These are phyloP conservation scores for Tetrax tetrax DNA, from an alignment of 2,113 vertebrate species.

Conservation along the genomic window DNA sequence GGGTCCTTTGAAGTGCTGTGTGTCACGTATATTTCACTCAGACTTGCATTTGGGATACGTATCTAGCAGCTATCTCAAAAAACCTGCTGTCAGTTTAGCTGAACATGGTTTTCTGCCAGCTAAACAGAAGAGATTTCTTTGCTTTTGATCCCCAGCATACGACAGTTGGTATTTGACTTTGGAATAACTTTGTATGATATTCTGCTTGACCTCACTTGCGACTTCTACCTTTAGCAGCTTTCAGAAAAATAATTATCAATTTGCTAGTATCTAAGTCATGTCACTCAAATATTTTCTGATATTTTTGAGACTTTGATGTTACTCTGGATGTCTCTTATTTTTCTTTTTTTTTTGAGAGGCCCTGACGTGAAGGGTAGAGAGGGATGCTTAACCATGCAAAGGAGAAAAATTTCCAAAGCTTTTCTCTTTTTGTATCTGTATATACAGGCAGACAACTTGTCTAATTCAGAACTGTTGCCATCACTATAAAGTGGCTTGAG, in stretches of 20 bases:
- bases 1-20: neutral
- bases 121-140: neutral
- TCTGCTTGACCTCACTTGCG: neutral
- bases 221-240: neutral
- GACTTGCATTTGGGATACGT: neutral
- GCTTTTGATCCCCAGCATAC: neutral
- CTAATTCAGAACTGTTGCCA: neutral
- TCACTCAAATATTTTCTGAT: neutral
- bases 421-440: neutral
- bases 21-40: neutral
- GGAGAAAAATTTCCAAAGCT: neutral
- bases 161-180: neutral
- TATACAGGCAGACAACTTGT: neutral
- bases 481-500: neutral
- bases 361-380: neutral
- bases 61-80: neutral
- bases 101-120: neutral
- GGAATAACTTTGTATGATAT: neutral
- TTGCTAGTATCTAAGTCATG: neutral
- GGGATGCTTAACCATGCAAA: neutral
- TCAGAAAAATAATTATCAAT: neutral
- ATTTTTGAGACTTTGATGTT: neutral
- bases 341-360: neutral
- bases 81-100: neutral
- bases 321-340: neutral